These are phyloP conservation scores for Fulica atra DNA, from an alignment of 2,113 vertebrate species.

Conservation along the genomic window DNA sequence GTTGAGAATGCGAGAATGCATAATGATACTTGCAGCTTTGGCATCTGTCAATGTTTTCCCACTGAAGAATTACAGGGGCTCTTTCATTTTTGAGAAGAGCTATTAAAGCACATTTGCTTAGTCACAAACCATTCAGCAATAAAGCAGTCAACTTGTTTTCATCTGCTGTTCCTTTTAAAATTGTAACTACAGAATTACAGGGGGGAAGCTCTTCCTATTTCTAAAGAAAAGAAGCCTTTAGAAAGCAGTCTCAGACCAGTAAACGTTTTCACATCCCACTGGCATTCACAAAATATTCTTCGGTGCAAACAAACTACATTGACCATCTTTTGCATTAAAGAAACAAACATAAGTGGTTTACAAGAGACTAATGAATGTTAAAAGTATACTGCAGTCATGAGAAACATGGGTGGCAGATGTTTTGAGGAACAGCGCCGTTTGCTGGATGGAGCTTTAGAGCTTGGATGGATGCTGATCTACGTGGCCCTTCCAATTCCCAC, in stretches of 20 bases:
- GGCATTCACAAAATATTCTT: background rate
- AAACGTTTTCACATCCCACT: background rate
- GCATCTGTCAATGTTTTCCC: background rate
- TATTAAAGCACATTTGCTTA: background rate
- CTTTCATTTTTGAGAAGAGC: background rate
- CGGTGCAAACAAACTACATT: background rate
- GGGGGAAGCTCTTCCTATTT: background rate
- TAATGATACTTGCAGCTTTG: background rate
- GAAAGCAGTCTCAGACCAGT: background rate
- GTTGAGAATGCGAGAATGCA: background rate
- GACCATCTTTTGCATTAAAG: background rate
- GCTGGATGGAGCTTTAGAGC: background rate
- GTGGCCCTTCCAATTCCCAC: background rate
- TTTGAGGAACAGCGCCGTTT: background rate
- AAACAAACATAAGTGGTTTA: background rate
- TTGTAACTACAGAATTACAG: background rate
- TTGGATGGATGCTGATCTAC: too few relatives aligned
- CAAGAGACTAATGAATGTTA: background rate
- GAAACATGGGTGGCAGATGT: background rate
- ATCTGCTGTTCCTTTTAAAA: conserved; percentile 21
- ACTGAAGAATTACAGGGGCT: background rate
- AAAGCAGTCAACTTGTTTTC: conserved; percentile 3
- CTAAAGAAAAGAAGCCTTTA: background rate
- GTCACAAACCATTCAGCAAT: background rate
- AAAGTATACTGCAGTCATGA: background rate